A percentile compares a stretch with the other conserved stretches of the same genome.
Evolutionary conservation across 2,113 vertebrate species (phyloP).

Genomic region (Pitta sordida): DNA sequence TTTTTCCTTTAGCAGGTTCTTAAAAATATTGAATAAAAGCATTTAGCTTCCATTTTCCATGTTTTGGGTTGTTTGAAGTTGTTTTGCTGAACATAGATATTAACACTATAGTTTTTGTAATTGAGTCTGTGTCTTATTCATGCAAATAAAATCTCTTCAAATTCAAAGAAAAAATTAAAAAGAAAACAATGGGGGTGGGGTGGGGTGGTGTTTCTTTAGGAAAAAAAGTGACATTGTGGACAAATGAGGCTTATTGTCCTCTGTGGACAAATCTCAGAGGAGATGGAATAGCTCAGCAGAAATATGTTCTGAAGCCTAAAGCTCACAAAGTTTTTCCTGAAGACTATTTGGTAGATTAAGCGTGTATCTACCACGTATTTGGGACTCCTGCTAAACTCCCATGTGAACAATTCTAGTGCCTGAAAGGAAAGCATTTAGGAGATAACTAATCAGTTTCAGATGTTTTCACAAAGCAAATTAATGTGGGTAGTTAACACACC

Average conservation of each 20-base stretch:
- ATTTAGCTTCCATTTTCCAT: not conserved
- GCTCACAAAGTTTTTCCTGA: not conserved
- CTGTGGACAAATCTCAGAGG: not conserved
- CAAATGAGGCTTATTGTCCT: no score
- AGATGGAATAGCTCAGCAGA: not conserved
- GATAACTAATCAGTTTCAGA: not conserved
- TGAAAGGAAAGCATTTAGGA: not conserved
- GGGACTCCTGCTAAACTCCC: not conserved
- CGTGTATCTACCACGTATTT: not conserved
- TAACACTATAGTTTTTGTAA: not conserved
- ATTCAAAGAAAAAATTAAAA: rapidly evolving
- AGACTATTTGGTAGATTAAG: not conserved
- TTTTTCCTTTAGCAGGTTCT: not conserved
- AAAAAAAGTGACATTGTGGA: no score
- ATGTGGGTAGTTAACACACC: not conserved
- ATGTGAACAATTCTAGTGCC: not conserved
- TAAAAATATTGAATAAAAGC: not conserved
- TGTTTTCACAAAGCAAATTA: not conserved
- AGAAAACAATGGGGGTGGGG: rapidly evolving
- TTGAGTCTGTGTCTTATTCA: not conserved
- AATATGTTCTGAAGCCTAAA: not conserved
- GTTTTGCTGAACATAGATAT: not conserved
- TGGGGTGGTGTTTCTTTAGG: not conserved
- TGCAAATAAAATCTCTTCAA: not conserved
- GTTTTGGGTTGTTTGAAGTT: not conserved